phyloP scores from a whole-genome alignment of 2,113 vertebrate genomes.

The Myiozetetes cayanensis region DNA sequence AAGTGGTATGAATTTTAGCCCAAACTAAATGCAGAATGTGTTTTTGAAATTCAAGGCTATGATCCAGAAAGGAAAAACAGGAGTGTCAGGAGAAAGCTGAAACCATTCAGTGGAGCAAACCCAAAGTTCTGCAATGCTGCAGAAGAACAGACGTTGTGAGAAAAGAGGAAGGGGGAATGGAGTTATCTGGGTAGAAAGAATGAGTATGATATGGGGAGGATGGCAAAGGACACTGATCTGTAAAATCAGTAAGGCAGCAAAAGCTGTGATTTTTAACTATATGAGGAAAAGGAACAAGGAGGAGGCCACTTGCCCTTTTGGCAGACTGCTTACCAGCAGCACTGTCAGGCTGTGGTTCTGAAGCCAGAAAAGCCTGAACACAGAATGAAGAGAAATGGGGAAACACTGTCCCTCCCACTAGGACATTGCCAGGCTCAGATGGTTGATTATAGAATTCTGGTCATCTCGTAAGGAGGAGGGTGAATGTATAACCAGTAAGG shows the following conservation, averaged over 20 bases:
- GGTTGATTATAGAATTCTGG: not conserved
- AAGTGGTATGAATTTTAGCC: not conserved
- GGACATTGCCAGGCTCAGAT: not conserved
- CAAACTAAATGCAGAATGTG: not conserved
- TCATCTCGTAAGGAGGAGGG: not conserved
- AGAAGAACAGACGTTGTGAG: not conserved
- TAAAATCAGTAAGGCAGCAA: not conserved
- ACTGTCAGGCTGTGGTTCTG: not conserved
- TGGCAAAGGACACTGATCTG: not conserved
- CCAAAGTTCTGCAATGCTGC: not conserved
- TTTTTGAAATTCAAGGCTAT: not conserved
- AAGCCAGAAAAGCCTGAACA: not conserved
- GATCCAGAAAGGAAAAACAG: not conserved
- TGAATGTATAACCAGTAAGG: not conserved
- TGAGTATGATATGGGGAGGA: not conserved
- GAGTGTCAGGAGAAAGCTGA: not conserved
- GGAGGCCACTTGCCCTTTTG: not conserved
- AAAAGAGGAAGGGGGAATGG: not conserved
- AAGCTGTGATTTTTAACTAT: not conserved
- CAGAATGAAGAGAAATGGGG: not conserved
- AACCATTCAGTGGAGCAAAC: not conserved
- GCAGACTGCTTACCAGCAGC: not conserved
- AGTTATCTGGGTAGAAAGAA: not conserved
- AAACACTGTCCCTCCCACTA: not conserved
- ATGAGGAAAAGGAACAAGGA: not conserved